Base-by-base conservation (phyloP, 1,140 invertebrate species). In the Drosophila sturtevanti region DNA sequence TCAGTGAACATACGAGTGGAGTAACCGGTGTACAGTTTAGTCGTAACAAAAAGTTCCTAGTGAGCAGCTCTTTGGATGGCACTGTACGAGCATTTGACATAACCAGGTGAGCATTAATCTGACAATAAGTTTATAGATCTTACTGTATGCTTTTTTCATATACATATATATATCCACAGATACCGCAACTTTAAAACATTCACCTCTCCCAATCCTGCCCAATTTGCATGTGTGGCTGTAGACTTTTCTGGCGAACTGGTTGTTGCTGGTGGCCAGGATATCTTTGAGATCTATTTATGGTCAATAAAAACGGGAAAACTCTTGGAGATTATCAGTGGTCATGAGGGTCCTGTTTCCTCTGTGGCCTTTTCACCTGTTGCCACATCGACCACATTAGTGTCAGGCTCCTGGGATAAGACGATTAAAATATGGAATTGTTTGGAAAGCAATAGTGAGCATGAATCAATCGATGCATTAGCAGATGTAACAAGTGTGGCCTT, bases 161-260 rank as follows among this genome's bases (percentile, higher is more conserved):
- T 4, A 6, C 2, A 6, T 59, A n/a, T 64, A 51, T 14, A 4
- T 21, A 11, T 12, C 18, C 12, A 0, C 12, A 86, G 90, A 21
- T 99, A 99, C 92, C 96, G 98, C 61, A 99, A 99, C 92, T 99
- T 99, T 93, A 95, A 97, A 71, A 99, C 98, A 0, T 96, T 99
- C 59, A 98, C 98, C 0, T 97, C 97, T 0, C 97, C 98, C 0
- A 93, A 95, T 72, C 96, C 97, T 0, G 96, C 96, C 0, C 98
- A 99, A 92, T 99, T 99, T 92, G 95, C 95, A n/a, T 98, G 97
- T 91, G 93, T 99, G 2, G 95, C 98, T 1, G 91, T 99, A 7
- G 98, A 99, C 92, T 93, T 94, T 5, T 97, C 96, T 79, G 96
- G 97, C 27, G 98, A 99, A 89, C 94, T 99, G 76, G 95, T 99